Conservation (phyloP, 2,113 vertebrate species). For the Burhinus oedicnemus region DNA sequence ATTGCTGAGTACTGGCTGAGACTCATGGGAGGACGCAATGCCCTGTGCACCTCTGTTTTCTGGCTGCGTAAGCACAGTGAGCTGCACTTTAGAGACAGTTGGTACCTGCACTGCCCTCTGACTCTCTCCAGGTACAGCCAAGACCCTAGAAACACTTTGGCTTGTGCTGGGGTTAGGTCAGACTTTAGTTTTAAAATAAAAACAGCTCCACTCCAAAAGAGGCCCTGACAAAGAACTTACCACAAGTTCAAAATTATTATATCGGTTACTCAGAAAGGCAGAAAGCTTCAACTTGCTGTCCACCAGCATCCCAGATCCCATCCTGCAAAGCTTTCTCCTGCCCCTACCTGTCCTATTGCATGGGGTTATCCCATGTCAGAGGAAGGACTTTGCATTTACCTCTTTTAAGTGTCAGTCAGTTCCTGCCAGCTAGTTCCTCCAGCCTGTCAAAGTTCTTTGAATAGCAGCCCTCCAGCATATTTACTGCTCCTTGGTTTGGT, state of each 20-base stretch:
- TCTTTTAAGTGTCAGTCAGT: background rate
- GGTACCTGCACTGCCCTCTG: background rate
- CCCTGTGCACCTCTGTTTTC: background rate
- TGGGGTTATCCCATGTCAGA: background rate
- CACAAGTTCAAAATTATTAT: background rate
- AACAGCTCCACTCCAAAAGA: background rate
- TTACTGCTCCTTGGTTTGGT: background rate
- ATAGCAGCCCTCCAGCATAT: background rate
- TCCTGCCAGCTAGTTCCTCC: background rate
- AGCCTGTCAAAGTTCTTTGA: background rate
- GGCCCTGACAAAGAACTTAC: background rate
- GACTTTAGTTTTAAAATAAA: background rate
- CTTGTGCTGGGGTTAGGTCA: background rate
- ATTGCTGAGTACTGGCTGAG: background rate
- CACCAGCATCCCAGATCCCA: background rate
- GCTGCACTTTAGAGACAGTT: background rate
- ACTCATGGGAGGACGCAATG: rapidly evolving
- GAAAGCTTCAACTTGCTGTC: background rate
- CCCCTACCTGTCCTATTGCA: rapidly evolving
- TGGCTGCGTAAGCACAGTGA: rapidly evolving
- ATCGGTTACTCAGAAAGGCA: background rate
- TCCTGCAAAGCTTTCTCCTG: background rate
- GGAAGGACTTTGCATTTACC: background rate
- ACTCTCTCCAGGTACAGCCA: background rate
- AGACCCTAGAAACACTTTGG: background rate